Percentiles rank a stretch among this genome's conserved stretches.
Evolutionary conservation across 2,113 vertebrate species (phyloP).

Genomic region (Coturnix japonica): DNA sequence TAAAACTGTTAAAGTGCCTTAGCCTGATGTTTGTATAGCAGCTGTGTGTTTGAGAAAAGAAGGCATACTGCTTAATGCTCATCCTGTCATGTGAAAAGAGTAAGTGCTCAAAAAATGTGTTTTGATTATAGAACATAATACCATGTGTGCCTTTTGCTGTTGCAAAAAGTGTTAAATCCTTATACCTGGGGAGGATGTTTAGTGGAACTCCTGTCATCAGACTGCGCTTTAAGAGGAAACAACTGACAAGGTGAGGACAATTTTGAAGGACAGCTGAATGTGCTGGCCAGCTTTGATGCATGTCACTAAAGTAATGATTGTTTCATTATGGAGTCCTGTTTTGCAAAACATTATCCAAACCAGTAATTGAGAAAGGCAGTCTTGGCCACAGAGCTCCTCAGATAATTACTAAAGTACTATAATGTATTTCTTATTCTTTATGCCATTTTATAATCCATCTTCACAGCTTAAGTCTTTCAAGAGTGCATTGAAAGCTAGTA

Average conservation of each 20-base stretch:
- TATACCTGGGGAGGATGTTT: slow-evolving; percentile 96
- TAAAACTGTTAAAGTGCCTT: neutral
- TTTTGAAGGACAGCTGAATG: neutral
- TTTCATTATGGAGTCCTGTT: neutral
- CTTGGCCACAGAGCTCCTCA: neutral
- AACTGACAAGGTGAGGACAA: slow-evolving; percentile 87
- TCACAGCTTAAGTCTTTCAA: slow-evolving; percentile 2
- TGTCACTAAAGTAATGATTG: neutral
- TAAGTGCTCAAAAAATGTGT: slow-evolving; percentile 4
- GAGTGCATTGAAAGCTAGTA: slow-evolving; percentile 1
- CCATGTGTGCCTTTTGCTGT: slow-evolving; percentile 82
- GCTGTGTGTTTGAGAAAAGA: neutral
- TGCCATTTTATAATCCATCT: neutral
- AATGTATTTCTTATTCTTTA: neutral
- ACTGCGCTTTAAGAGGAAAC: slow-evolving; percentile 89
- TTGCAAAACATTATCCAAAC: neutral
- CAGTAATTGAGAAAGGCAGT: neutral
- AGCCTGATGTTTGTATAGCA: neutral
- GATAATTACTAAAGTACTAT: neutral
- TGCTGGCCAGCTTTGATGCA: neutral
- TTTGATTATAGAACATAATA: slow-evolving; percentile 81
- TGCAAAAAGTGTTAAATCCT: slow-evolving; percentile 89
- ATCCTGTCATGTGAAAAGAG: neutral
- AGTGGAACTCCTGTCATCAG: slow-evolving; percentile 89
- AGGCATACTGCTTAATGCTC: neutral